A percentile compares a stretch with the other conserved stretches of the same genome.
Conservation (phyloP, 2,888 invertebrate species). For the Agriopis marginaria region DNA sequence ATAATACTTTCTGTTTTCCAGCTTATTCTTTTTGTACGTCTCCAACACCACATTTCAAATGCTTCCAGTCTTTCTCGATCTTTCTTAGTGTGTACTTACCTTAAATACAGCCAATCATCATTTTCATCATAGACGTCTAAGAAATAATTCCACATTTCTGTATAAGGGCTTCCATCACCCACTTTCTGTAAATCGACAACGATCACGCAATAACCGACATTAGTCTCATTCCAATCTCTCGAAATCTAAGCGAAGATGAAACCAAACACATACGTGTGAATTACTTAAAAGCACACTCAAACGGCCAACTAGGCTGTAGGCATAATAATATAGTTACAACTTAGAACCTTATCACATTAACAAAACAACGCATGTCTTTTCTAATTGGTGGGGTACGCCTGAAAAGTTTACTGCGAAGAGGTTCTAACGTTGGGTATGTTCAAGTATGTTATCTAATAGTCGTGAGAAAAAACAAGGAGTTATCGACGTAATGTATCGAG, state of each 20-base stretch:
- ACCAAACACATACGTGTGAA: constrained; percentile 41
- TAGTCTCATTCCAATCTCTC: constrained; percentile 46
- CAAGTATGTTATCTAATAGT: constrained; percentile 56
- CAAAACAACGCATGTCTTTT: background rate
- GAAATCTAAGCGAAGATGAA: constrained; percentile 39
- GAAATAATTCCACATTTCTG: constrained; percentile 20
- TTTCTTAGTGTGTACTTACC: too few species aligned
- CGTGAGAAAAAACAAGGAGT: constrained; percentile 64
- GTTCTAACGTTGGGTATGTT: constrained; percentile 14
- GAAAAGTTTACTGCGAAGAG: constrained; percentile 4
- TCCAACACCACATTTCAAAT: too few species aligned
- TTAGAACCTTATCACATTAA: constrained; percentile 18
- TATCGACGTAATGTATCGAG: constrained; percentile 53
- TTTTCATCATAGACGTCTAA: constrained; percentile 16
- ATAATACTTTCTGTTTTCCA: too few species aligned
- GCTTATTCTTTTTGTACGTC: too few species aligned
- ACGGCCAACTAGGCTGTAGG: background rate
- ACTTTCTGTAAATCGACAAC: constrained; percentile 32
- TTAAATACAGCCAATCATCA: background rate
- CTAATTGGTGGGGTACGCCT: background rate
- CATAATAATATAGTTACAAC: constrained; percentile 3
- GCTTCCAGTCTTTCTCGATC: too few species aligned
- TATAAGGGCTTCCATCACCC: constrained; percentile 25
- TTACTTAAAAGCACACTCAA: constrained; percentile 39
- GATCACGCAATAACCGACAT: constrained; percentile 43